phyloP scores from a whole-genome alignment of 1,140 invertebrate species.

The Hycleus phaleratus region DNA sequence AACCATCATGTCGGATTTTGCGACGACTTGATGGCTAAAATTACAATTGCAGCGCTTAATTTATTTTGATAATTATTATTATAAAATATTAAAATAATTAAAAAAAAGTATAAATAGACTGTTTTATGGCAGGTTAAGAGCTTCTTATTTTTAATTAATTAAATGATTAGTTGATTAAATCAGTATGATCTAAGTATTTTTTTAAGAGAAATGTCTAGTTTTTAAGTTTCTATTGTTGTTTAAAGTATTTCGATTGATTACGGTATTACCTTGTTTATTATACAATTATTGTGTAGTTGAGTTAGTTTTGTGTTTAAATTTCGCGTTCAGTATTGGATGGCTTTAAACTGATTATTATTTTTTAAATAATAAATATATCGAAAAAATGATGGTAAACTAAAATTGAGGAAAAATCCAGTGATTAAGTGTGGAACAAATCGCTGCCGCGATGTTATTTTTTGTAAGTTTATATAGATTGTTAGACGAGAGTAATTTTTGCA shows the following conservation, averaged over 20 bases:
- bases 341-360: constrained; percentile 25
- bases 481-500: constrained; percentile 22
- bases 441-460: constrained; percentile 37
- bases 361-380: too few relatives aligned
- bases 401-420: constrained; percentile 18
- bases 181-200: constrained; percentile 27
- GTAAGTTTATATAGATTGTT: constrained; percentile 36
- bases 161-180: constrained; percentile 24
- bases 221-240: constrained; percentile 14
- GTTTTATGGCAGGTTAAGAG: constrained; percentile 31
- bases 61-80: too few relatives aligned
- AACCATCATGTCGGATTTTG: background rate
- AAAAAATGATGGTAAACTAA: background rate
- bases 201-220: constrained; percentile 10
- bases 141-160: background rate
- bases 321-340: constrained; percentile 35
- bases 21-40: constrained; percentile 31
- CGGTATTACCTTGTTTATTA: background rate
- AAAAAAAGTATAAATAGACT: constrained; percentile 30
- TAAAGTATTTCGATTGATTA: constrained; percentile 4
- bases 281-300: constrained; percentile 23
- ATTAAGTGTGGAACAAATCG: constrained; percentile 20
- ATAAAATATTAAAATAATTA: constrained; percentile 24
- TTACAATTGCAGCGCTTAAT: constrained; percentile 34
- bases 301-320: constrained; percentile 1